A percentile compares a stretch with the other conserved stretches of the same genome.
These are phyloP conservation scores for Ctenopoma kingsleyae DNA, from an alignment of 2,797 vertebrate species.

Conservation along the genomic window DNA sequence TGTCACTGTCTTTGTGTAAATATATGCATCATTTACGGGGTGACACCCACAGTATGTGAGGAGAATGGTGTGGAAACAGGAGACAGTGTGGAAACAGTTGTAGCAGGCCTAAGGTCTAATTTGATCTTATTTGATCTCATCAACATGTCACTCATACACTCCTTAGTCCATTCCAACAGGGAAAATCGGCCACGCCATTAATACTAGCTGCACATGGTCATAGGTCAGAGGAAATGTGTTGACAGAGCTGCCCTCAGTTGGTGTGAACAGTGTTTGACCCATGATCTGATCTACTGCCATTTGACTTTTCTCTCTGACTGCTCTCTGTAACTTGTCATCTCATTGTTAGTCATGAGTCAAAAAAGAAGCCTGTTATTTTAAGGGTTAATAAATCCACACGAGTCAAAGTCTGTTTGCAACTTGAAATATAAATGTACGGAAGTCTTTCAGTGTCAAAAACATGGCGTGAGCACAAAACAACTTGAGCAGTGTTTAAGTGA, in stretches of 20 bases:
- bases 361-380: neutral
- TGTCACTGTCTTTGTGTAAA: constrained; percentile 80
- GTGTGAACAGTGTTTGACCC: neutral
- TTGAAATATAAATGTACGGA: neutral
- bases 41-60: constrained; percentile 38
- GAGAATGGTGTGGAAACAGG: constrained; percentile 15
- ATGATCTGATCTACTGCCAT: neutral
- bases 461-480: constrained; percentile 11
- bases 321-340: neutral
- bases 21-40: constrained; percentile 67
- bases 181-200: neutral
- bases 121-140: neutral
- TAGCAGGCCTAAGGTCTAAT: constrained; percentile 20
- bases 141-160: constrained; percentile 21
- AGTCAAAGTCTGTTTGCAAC: neutral
- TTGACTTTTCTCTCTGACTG: neutral
- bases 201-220: neutral
- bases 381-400: neutral
- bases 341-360: neutral
- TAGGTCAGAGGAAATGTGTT: neutral
- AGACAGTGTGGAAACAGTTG: constrained; percentile 16
- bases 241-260: neutral
- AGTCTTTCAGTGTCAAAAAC: neutral
- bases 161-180: constrained; percentile 14
- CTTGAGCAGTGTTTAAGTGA: neutral